Evolutionary conservation across 2,113 vertebrate species (phyloP).

Genomic region (Sturnira hondurensis): DNA sequence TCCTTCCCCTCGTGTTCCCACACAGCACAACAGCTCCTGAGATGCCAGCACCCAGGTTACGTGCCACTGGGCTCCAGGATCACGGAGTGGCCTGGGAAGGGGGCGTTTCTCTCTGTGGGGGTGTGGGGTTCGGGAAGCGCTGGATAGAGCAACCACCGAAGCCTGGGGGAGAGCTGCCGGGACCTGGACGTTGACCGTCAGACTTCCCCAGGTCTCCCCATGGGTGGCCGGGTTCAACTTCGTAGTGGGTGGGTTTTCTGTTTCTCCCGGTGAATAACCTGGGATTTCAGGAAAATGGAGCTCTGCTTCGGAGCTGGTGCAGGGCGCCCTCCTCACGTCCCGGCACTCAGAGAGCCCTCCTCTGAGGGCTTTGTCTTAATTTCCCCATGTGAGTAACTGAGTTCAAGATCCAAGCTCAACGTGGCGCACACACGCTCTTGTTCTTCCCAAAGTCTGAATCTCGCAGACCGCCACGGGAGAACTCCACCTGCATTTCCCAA

Average conservation of each 20-base stretch:
- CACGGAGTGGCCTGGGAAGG: background rate
- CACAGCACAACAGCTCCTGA: background rate
- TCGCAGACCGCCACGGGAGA: background rate
- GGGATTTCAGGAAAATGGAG: background rate
- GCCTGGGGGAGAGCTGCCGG: background rate
- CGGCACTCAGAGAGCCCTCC: background rate
- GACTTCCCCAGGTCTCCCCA: background rate
- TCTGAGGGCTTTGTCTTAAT: background rate
- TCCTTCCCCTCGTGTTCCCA: background rate
- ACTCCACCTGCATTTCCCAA: background rate
- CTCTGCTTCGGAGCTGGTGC: background rate
- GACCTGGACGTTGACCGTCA: background rate
- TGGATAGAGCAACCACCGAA: background rate
- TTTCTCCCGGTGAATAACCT: background rate
- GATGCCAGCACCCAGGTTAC: background rate
- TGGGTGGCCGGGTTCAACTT: background rate
- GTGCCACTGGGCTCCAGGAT: background rate
- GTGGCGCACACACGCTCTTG: background rate
- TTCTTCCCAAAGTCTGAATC: background rate
- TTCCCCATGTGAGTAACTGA: background rate
- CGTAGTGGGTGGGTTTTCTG: background rate
- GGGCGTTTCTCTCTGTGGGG: background rate
- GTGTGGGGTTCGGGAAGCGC: background rate
- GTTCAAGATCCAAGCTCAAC: background rate
- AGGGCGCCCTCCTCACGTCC: fast-evolving